A percentile compares a stretch with the other conserved stretches of the same genome.
Evolutionary conservation across 1,140 invertebrate genomes (phyloP).

Genomic region (Drosophila serrata): DNA sequence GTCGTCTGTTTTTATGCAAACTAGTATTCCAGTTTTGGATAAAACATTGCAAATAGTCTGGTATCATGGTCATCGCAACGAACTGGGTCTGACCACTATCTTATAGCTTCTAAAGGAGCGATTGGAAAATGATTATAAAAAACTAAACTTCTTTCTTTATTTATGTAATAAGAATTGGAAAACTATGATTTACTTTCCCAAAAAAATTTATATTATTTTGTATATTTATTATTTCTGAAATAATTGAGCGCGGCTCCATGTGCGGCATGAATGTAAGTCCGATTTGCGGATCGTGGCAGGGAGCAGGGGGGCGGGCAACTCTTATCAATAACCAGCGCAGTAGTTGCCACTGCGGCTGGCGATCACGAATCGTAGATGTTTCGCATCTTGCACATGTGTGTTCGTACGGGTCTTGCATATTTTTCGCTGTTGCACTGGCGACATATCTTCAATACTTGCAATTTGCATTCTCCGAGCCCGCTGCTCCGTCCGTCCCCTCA

Average conservation of each 20-base stretch:
- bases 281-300: constrained; percentile 12
- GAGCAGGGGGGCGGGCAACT: not conserved
- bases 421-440: constrained; percentile 35
- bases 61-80: not conserved
- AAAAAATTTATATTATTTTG: not conserved
- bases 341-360: constrained; percentile 41
- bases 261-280: constrained; percentile 6
- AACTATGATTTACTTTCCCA: not conserved
- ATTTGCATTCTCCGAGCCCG: constrained; percentile 41
- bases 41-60: not conserved
- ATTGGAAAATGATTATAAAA: not conserved
- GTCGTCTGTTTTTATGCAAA: not conserved
- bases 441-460: constrained; percentile 47
- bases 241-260: not conserved
- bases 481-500: not conserved
- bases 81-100: not conserved
- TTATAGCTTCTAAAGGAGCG: not conserved
- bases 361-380: constrained; percentile 52
- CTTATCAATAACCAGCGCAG: constrained; percentile 48
- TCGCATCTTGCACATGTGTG: constrained; percentile 15
- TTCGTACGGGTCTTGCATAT: constrained; percentile 47
- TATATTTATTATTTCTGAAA: not conserved
- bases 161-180: not conserved
- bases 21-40: not conserved
- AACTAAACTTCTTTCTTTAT: not conserved